Base-by-base conservation (phyloP, 2,797 vertebrate genomes). In the Taenioides sp. region DNA sequence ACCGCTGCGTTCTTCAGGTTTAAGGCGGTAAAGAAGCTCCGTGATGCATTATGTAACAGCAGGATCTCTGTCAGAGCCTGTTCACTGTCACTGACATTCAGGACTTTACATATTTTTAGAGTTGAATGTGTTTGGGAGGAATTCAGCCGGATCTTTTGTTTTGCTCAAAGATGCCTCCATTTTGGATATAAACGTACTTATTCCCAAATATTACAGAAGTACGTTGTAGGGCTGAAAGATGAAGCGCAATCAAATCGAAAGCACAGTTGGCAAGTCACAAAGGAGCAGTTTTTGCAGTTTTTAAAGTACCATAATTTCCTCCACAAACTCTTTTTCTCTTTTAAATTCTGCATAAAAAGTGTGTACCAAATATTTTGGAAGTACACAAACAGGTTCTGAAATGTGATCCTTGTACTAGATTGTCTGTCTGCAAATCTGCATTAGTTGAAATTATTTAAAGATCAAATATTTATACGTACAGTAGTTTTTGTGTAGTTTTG, bases 11-110 rank as follows among this genome's bases (percentile, higher is more conserved):
- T 90, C 82, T 90, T 87, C 85, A 80, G 79, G 81, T 84, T 83
- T 80, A 72, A 77, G 65, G 66, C 78, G 80, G 79, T 87, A 82
- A 84, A 88, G 68, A 85, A 84, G 79, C 76, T 25, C 77, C 12
- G 71, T 69, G 2, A 86, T 90, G 89, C 87, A 91, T 89, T 87
- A 90, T 90, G 87, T 72, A 87, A 67, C 79, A 88, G 88, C 65
- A 11, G 83, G 73, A 83, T 75, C 81, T 88, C 73, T 83, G 86
- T 83, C 80, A 82, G 81, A 69, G 76, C 55, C 81, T 78, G 73
- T 80, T 84, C 75, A 77, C 71, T 80, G 59, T 79, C 79, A 88
- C 87, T 80, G 52, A 76, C 75, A 59, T 77, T 70, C 47, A 18
- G n/a, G 59, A 54, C 72, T 71, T 70, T 49, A 70, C 66, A 68